Conservation (phyloP, 2,113 vertebrate genomes). For the Labrus mixtus region DNA sequence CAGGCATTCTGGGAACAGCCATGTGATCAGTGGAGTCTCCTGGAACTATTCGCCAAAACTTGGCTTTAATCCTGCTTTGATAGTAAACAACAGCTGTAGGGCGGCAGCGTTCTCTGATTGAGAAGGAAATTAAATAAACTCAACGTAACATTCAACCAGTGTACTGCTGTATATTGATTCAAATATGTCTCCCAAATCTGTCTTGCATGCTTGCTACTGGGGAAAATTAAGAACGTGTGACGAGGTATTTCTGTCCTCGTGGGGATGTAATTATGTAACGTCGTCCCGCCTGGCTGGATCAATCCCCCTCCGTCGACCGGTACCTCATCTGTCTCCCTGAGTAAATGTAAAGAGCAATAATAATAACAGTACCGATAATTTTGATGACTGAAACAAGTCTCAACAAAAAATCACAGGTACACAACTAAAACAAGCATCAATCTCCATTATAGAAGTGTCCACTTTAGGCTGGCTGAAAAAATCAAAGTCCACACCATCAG, state of each 20-base stretch:
- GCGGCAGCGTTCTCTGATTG: conserved; percentile 43
- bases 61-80: conserved; percentile 65
- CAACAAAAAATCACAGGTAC: no score
- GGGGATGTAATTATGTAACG: background rate
- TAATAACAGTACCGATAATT: no score
- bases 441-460: no score
- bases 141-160: conserved; percentile 10
- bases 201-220: background rate
- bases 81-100: conserved; percentile 75
- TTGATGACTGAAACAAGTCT: no score
- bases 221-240: conserved; percentile 7
- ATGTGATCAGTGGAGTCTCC: conserved; percentile 34
- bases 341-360: no score
- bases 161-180: conserved; percentile 15
- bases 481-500: no score
- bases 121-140: conserved; percentile 22
- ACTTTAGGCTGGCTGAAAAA: no score
- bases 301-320: no score
- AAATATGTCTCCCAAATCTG: conserved; percentile 18
- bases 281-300: no score
- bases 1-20: conserved; percentile 51
- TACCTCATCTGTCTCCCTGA: no score
- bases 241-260: conserved; percentile 5
- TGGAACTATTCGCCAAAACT: conserved; percentile 44
- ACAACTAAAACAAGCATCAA: no score